Evolutionary conservation across 2,113 vertebrate species (phyloP).

Genomic region (Salvelinus sp.): DNA sequence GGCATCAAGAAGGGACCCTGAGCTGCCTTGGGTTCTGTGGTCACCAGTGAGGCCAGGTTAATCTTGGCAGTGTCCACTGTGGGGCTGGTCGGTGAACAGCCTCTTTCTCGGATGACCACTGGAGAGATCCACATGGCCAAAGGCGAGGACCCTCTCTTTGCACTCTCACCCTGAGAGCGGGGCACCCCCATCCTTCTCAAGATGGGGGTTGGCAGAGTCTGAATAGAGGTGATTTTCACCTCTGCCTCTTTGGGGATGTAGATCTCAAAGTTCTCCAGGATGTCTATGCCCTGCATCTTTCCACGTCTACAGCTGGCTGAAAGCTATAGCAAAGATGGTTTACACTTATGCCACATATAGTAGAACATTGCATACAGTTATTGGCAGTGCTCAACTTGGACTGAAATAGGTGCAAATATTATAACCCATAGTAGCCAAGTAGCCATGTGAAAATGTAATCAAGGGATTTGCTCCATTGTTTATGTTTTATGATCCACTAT

Average conservation of each 20-base stretch:
- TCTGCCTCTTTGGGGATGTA: constrained; percentile 13
- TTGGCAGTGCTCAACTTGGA: too few species aligned
- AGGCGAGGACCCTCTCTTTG: neutral
- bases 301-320: neutral
- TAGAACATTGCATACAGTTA: too few species aligned
- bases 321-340: neutral
- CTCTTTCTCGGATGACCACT: constrained; percentile 3
- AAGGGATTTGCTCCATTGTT: too few species aligned
- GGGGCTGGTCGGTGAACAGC: neutral
- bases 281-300: neutral
- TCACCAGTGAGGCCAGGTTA: neutral
- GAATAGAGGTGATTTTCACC: neutral
- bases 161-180: neutral
- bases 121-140: constrained; percentile 1
- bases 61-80: neutral
- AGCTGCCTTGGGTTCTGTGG: neutral
- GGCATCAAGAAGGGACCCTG: neutral
- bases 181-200: neutral
- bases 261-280: constrained; percentile 5
- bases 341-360: neutral
- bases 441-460: too few species aligned
- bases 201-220: neutral
- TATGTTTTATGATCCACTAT: too few species aligned
- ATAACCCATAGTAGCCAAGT: too few species aligned
- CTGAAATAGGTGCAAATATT: too few species aligned